Percentiles rank a stretch among this genome's conserved stretches.
These are phyloP conservation scores for Drosophila mercatorum DNA, from an alignment of 2,888 invertebrate species.

Conservation along the genomic window DNA sequence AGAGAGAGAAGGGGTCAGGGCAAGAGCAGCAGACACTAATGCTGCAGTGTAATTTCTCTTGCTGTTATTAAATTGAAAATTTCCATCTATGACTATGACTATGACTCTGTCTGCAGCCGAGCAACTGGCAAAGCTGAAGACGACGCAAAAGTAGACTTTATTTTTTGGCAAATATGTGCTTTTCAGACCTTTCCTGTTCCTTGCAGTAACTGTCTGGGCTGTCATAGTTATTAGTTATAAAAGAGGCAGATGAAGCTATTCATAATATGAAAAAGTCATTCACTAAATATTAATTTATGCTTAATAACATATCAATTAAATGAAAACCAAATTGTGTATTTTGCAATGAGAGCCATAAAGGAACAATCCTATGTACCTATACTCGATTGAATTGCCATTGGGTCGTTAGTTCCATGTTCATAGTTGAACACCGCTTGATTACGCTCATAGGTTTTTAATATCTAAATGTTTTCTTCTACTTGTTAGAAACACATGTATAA, in stretches of 20 bases:
- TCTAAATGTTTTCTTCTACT: not conserved
- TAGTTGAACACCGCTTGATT: no score
- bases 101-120: constrained; percentile 25
- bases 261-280: not conserved
- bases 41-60: constrained; percentile 75
- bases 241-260: no score
- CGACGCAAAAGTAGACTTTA: constrained; percentile 18
- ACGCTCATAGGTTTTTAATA: not conserved
- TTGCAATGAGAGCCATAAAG: no score
- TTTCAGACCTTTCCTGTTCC: constrained; percentile 61
- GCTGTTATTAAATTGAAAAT: constrained; percentile 74
- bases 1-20: not conserved
- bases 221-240: not conserved
- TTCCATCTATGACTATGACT: constrained; percentile 52
- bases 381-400: no score
- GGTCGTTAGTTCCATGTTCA: no score
- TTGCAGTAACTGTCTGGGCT: not conserved
- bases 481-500: not conserved
- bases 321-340: not conserved
- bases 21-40: constrained; percentile 38
- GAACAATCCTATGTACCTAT: no score
- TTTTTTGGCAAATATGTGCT: constrained; percentile 69
- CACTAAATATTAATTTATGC: not conserved
- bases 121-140: constrained; percentile 22
- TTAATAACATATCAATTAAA: not conserved